Evolutionary conservation across 2,113 vertebrate species (phyloP).

Genomic region (Carettochelys insculpta): DNA sequence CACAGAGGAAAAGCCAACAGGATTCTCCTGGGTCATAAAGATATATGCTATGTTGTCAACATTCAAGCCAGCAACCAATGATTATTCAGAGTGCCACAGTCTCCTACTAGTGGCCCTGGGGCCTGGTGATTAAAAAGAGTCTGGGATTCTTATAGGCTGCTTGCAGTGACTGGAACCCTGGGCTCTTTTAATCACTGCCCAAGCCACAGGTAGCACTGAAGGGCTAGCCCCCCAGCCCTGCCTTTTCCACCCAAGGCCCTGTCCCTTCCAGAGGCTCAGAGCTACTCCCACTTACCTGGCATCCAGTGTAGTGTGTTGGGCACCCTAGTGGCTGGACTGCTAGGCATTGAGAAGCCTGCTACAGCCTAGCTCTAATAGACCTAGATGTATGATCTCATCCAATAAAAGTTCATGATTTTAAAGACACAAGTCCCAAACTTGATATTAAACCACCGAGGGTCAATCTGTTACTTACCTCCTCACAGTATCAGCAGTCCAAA

Average conservation of each 20-base stretch:
- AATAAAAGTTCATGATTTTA: not conserved
- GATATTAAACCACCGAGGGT: not conserved
- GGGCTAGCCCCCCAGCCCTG: too few species aligned
- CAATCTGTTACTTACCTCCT: not conserved
- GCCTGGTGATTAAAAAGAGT: too few species aligned
- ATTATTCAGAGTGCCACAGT: fast-evolving
- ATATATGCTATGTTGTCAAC: not conserved
- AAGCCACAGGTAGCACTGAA: too few species aligned
- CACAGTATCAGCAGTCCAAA: not conserved
- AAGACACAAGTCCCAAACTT: not conserved
- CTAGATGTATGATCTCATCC: not conserved
- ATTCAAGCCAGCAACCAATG: not conserved
- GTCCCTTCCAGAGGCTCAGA: too few species aligned
- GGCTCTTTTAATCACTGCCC: too few species aligned
- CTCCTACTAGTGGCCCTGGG: not conserved
- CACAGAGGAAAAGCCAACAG: not conserved
- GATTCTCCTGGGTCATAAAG: not conserved
- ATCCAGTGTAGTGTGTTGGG: too few species aligned
- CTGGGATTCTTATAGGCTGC: too few species aligned
- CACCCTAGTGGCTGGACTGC: not conserved
- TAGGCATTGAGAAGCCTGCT: not conserved
- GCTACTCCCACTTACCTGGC: too few species aligned
- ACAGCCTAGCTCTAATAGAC: not conserved
- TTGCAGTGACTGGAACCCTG: too few species aligned
- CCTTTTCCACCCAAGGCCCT: too few species aligned